A percentile compares a stretch with the other conserved stretches of the same genome.
Evolutionary conservation across 2,113 vertebrate genomes (phyloP).

Genomic region (Phocoena phocoena): DNA sequence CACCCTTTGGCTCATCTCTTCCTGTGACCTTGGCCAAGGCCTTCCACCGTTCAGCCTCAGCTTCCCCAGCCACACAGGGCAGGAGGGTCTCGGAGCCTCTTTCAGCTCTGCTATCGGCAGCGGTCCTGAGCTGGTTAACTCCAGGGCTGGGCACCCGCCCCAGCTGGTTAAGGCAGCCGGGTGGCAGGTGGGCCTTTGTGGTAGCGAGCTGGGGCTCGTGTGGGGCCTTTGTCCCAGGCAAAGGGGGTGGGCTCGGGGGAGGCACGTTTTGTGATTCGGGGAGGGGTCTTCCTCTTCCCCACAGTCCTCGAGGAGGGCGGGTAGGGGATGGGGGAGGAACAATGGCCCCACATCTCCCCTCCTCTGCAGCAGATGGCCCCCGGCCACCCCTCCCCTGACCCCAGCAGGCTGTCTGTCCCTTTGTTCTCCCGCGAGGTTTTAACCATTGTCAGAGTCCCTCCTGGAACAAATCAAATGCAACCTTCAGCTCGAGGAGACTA

Average conservation of each 20-base stretch:
- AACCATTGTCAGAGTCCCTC: slow-evolving; percentile 36
- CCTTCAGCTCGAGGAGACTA: neutral
- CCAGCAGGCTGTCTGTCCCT: slow-evolving; percentile 11
- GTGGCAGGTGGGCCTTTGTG: slow-evolving; percentile 82
- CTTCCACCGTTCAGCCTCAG: neutral
- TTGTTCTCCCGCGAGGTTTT: slow-evolving; percentile 53
- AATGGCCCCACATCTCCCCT: neutral
- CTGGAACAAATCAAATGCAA: slow-evolving; percentile 46
- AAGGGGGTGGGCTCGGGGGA: slow-evolving; percentile 70
- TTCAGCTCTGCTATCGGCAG: neutral
- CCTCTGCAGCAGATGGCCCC: slow-evolving; percentile 66
- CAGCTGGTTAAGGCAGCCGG: slow-evolving; percentile 76
- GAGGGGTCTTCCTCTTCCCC: slow-evolving; percentile 75
- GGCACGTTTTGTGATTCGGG: slow-evolving; percentile 81
- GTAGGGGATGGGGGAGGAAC: neutral
- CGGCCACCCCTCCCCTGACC: neutral
- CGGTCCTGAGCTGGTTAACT: slow-evolving; percentile 37
- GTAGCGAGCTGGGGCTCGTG: neutral
- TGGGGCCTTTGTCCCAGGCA: slow-evolving; percentile 68
- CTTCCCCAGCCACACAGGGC: neutral
- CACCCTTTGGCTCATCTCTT: neutral
- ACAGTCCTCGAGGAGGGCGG: neutral
- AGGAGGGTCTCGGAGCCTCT: neutral
- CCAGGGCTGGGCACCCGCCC: neutral
- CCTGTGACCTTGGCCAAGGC: neutral